Percentiles rank a stretch among this genome's conserved stretches.
phyloP scores from a whole-genome alignment of 1,140 invertebrate genomes.

The Latrodectus geometricus region DNA sequence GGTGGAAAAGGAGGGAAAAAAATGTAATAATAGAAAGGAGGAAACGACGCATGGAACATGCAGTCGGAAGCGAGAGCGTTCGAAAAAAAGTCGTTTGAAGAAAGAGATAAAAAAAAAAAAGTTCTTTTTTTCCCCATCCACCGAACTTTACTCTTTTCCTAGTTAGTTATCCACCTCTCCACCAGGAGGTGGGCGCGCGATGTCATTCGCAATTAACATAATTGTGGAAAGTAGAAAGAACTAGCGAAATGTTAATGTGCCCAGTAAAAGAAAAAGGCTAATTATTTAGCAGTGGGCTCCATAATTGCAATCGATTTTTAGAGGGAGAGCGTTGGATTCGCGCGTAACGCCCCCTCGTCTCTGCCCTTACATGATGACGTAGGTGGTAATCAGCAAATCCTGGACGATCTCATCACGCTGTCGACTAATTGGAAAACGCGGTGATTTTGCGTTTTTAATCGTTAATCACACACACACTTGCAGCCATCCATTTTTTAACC shows the following conservation, averaged over 20 bases:
- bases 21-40: background rate
- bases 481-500: background rate
- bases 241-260: constrained; percentile 49
- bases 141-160: constrained; percentile 1
- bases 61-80: background rate
- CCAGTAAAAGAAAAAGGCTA: constrained; percentile 44
- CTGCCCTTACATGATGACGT: constrained; percentile 45
- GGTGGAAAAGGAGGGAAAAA: background rate
- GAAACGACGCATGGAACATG: constrained; percentile 12
- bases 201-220: constrained; percentile 55
- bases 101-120: constrained; percentile 26
- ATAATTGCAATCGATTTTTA: constrained; percentile 57
- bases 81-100: background rate
- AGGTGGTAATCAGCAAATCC: constrained; percentile 54
- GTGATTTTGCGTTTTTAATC: constrained; percentile 13
- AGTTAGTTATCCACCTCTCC: constrained; percentile 38
- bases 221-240: constrained; percentile 45
- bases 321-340: constrained; percentile 28
- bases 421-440: constrained; percentile 43
- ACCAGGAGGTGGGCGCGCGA: constrained; percentile 15
- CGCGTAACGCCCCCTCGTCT: constrained; percentile 15
- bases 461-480: background rate
- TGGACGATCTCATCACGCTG: constrained; percentile 24
- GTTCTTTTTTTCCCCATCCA: background rate
- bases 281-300: constrained; percentile 50